Evolutionary conservation across 2,888 invertebrate genomes (phyloP).

Genomic region (Andrena bicolor): DNA sequence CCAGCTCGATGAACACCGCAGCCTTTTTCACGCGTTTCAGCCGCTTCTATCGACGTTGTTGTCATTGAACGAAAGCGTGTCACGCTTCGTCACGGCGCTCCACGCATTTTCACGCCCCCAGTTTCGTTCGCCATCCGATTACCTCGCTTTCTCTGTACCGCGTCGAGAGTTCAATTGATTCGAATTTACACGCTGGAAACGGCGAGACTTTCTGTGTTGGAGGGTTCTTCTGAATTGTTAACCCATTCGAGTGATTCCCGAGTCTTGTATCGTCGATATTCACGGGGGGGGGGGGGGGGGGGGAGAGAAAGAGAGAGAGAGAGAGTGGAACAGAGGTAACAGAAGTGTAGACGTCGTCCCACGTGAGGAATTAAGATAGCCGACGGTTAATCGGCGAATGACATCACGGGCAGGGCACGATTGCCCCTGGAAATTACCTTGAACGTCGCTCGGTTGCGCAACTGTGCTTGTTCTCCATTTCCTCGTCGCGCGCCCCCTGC

Average conservation of each 20-base stretch:
- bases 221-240: too few species aligned
- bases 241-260: too few species aligned
- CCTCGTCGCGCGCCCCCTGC: background rate
- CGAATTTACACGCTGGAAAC: too few species aligned
- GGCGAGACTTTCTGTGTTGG: too few species aligned
- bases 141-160: background rate
- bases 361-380: constrained; percentile 29
- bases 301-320: too few species aligned
- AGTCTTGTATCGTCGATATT: too few species aligned
- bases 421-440: constrained; percentile 21
- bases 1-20: background rate
- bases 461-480: constrained; percentile 30
- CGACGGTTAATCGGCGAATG: constrained; percentile 30
- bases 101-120: background rate
- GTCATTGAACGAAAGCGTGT: background rate
- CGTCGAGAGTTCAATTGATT: too few species aligned
- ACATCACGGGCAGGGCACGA: constrained; percentile 17
- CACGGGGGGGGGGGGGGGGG: too few species aligned
- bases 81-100: background rate
- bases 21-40: background rate
- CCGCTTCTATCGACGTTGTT: background rate
- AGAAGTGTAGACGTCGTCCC: constrained; percentile 7
- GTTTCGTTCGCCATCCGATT: background rate
- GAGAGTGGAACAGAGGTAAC: too few species aligned
- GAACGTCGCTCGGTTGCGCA: constrained; percentile 26